Base-by-base conservation (phyloP, 2,113 vertebrate genomes). In the Hippocampus guttulatus region DNA sequence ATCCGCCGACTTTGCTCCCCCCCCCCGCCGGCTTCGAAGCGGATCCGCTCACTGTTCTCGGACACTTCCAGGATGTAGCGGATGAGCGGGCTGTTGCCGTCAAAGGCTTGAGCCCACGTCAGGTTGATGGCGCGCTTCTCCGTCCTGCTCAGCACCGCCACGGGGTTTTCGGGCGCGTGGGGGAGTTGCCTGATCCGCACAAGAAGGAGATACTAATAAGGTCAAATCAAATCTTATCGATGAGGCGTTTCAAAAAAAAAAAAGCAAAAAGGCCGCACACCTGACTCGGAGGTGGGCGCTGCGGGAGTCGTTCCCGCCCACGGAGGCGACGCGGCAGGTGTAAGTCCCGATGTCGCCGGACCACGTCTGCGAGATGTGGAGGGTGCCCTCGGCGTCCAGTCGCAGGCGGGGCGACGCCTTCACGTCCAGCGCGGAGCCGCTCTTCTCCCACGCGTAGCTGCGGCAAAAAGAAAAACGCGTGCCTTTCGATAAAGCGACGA, bases 331-430 rank as follows among this genome's bases (percentile, higher is more conserved):
- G 55, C 92, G 94, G 92, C 97, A 99, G 87, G 94, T 95, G 90
- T 99, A 98, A 3, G 94, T 98, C 69, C 97, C 97, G 0, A 98
- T 98, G 91, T 99, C 97, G 0, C 97, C 97, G 0, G 97, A 98
- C 97, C 96, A 99, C 2, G 97, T 98, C 91, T 99, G 97, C 40
- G 95, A 94, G 90, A 99, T 95, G 85, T 98, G 95, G 68, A 99
- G 91, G 21, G 95, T 94, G 76, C 96, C 96, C 9, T 84, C 89
- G 51, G 89, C 88, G 21, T 98, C 95, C 84, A 94, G 88, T 5
- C 93, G 93, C 78, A 98, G 81, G 41, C 97, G 92, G 0, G 94
- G 94, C 27, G 91, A 90, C 0, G 83, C 88, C 70, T 93, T 96
- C 1, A 89, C 68, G 23, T 93, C 93, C 79, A 99, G 90, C 0